Conservation (phyloP, 2,888 invertebrate species). For the Euclidia mi region DNA sequence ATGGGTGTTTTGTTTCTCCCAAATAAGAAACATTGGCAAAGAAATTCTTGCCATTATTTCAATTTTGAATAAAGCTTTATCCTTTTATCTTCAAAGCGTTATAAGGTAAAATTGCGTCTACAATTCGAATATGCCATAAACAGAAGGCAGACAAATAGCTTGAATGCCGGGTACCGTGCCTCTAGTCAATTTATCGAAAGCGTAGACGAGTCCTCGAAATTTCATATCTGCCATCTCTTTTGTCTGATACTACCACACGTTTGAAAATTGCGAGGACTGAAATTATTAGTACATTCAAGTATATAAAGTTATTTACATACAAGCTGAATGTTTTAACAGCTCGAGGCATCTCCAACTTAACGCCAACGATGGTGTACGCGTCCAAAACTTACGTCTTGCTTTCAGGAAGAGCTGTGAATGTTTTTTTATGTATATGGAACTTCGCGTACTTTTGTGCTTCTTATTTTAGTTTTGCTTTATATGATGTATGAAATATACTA, state of each 20-base stretch:
- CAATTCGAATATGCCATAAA: constrained; percentile 4
- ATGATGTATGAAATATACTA: too few relatives aligned
- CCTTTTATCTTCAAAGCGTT: not conserved
- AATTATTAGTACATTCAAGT: constrained; percentile 15
- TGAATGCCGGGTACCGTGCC: constrained; percentile 1
- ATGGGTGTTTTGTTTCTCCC: too few relatives aligned
- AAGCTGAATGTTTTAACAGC: constrained; percentile 59
- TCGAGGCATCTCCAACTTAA: constrained; percentile 57
- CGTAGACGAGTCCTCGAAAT: constrained; percentile 10
- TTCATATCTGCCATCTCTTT: constrained; percentile 20
- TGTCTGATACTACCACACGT: constrained; percentile 13
- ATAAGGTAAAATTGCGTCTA: not conserved
- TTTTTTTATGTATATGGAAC: constrained; percentile 6
- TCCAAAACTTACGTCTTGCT: constrained; percentile 54
- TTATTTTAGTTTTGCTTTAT: constrained; percentile 1
- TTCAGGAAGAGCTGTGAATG: constrained; percentile 27
- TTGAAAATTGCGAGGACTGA: constrained; percentile 31
- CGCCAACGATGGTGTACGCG: constrained; percentile 49
- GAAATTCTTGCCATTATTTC: too few relatives aligned
- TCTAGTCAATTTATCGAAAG: constrained; percentile 10
- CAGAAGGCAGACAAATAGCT: constrained; percentile 8
- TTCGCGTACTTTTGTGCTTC: too few relatives aligned
- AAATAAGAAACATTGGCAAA: too few relatives aligned
- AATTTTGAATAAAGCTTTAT: not conserved
- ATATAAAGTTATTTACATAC: constrained; percentile 53